Percentiles rank a stretch among this genome's conserved stretches.
phyloP scores from a whole-genome alignment of 1,140 invertebrate genomes.

The Drosophila virilis region DNA sequence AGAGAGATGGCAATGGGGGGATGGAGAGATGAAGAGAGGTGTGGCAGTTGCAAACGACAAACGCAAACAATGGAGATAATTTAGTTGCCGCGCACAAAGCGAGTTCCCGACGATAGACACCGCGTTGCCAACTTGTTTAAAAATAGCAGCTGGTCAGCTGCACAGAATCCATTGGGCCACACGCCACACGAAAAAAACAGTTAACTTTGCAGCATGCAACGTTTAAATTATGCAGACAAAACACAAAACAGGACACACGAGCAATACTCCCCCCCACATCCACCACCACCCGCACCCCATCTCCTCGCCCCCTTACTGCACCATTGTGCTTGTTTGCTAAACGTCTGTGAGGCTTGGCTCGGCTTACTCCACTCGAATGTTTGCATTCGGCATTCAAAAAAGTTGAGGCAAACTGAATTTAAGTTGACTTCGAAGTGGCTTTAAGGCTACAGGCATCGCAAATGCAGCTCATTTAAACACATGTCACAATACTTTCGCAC shows the following conservation, averaged over 20 bases:
- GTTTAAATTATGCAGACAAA: conserved; percentile 74
- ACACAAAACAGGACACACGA: conserved; percentile 44
- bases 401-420: conserved; percentile 67
- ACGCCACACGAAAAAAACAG: conserved; percentile 65
- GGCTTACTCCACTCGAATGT: conserved; percentile 20
- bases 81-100: conserved; percentile 62
- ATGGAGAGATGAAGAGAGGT: background rate
- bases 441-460: conserved; percentile 59
- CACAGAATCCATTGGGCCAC: conserved; percentile 53
- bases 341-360: conserved; percentile 55
- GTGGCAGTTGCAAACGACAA: conserved; percentile 52
- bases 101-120: conserved; percentile 16
- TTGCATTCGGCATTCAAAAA: conserved; percentile 66
- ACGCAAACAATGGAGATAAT: conserved; percentile 77
- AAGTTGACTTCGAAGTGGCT: conserved; percentile 62
- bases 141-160: conserved; percentile 36
- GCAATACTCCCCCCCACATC: background rate
- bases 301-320: background rate
- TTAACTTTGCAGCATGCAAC: conserved; percentile 65
- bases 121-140: conserved; percentile 64
- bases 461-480: conserved; percentile 82
- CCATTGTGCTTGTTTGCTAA: conserved; percentile 61
- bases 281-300: background rate
- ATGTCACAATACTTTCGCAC: conserved; percentile 81
- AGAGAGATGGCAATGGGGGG: background rate